Percentiles rank a stretch among this genome's conserved stretches.
Conservation (phyloP, 1,140 invertebrate genomes). For the Formica exsecta region DNA sequence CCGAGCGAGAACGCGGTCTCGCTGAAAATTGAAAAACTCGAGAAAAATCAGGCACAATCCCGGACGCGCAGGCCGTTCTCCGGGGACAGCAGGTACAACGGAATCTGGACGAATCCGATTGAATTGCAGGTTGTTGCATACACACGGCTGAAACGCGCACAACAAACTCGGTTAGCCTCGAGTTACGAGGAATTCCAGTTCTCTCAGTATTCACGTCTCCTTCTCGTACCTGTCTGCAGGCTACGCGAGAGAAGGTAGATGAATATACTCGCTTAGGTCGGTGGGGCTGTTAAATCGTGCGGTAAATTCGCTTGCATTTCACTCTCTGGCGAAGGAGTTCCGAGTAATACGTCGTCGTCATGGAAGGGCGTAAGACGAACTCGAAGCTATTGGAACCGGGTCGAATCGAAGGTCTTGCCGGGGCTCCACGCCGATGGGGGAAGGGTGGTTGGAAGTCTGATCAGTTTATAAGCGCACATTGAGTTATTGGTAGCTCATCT, state of each 20-base stretch:
- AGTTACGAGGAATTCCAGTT: constrained; percentile 71
- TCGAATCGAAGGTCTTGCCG: constrained; percentile 71
- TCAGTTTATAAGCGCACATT: constrained; percentile 85
- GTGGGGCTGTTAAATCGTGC: constrained; percentile 80
- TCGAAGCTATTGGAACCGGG: constrained; percentile 81
- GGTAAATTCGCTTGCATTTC: constrained; percentile 81
- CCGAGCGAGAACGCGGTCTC: constrained; percentile 24
- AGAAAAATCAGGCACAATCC: constrained; percentile 62
- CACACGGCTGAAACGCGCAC: constrained; percentile 49
- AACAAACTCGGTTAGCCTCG: constrained; percentile 76
- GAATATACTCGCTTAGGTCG: constrained; percentile 74
- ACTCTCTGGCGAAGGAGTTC: constrained; percentile 75
- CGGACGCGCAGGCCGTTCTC: constrained; percentile 23
- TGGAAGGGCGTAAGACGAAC: constrained; percentile 71
- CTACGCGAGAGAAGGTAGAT: constrained; percentile 70
- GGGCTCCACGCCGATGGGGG: constrained; percentile 55
- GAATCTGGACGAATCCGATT: constrained; percentile 54
- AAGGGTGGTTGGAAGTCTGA: constrained; percentile 78
- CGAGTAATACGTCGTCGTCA: constrained; percentile 79
- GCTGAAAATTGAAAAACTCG: constrained; percentile 61
- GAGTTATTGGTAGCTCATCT: constrained; percentile 85
- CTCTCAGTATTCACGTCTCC: constrained; percentile 54
- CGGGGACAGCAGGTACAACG: constrained; percentile 45
- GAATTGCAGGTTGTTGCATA: constrained; percentile 63
- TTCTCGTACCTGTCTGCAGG: constrained; percentile 46